phyloP scores from a whole-genome alignment of 2,797 vertebrate genomes.

The Scolopax rusticola region DNA sequence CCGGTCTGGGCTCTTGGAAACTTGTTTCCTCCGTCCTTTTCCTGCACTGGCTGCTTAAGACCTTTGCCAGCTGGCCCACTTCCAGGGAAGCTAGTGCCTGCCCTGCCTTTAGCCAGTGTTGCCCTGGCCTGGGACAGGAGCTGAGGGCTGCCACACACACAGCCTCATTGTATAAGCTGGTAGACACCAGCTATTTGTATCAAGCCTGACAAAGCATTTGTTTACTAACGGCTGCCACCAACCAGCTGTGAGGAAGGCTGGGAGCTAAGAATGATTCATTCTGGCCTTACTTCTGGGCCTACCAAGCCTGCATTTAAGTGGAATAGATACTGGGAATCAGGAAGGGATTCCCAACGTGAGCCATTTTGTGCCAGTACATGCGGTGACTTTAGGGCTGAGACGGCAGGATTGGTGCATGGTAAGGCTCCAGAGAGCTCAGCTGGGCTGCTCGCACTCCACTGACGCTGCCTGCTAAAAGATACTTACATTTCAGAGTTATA shows the following conservation, averaged over 20 bases:
- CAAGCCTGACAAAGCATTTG: background rate
- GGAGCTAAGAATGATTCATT: background rate
- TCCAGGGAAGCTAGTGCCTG: background rate
- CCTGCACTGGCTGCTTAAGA: background rate
- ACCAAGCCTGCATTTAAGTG: background rate
- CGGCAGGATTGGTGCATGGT: background rate
- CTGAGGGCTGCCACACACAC: background rate
- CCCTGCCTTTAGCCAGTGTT: background rate
- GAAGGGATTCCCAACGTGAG: background rate
- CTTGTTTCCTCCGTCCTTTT: background rate
- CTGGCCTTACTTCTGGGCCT: background rate
- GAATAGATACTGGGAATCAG: background rate
- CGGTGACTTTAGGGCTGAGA: background rate
- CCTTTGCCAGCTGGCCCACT: accelerated
- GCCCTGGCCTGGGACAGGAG: background rate
- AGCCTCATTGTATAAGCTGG: background rate
- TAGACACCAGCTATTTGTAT: constrained; percentile 2
- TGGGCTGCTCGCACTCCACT: background rate
- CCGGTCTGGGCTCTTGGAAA: background rate
- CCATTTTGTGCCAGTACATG: background rate
- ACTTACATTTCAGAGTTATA: background rate
- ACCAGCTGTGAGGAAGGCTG: background rate
- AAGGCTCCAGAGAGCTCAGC: background rate
- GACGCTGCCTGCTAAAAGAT: background rate
- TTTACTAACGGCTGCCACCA: background rate